A percentile compares a stretch with the other conserved stretches of the same genome.
These are phyloP conservation scores for Protodeltote pygarga DNA, from an alignment of 2,888 invertebrate species.

Conservation along the genomic window DNA sequence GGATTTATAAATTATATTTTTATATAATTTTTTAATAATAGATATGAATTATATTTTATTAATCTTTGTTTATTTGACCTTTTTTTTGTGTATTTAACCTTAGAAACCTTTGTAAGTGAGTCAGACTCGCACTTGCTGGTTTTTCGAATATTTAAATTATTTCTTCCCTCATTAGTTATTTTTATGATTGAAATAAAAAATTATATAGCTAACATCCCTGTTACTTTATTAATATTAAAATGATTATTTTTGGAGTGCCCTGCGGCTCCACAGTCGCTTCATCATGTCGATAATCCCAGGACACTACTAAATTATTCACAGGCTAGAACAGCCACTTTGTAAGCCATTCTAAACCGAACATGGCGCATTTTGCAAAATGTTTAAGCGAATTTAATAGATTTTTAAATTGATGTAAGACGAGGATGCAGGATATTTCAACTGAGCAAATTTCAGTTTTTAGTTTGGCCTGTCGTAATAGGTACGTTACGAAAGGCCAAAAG, in stretches of 20 bases:
- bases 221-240: constrained; percentile 22
- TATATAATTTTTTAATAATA: no score
- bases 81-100: no score
- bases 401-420: constrained; percentile 22
- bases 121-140: no score
- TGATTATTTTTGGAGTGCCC: constrained; percentile 21
- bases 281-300: constrained; percentile 47
- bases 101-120: no score
- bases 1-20: no score
- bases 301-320: constrained; percentile 47
- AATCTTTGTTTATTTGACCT: no score
- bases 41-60: no score
- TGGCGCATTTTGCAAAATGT: constrained; percentile 24
- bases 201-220: no score
- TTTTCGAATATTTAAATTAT: no score
- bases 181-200: no score
- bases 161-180: no score
- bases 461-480: not conserved
- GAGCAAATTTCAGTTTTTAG: not conserved
- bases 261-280: constrained; percentile 20
- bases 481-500: not conserved
- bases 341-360: constrained; percentile 33
- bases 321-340: constrained; percentile 44
- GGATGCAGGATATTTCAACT: constrained; percentile 22
- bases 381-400: constrained; percentile 40